A percentile compares a stretch with the other conserved stretches of the same genome.
Conservation (phyloP, 1,140 invertebrate genomes). For the Ctenoplectra terminalis region DNA sequence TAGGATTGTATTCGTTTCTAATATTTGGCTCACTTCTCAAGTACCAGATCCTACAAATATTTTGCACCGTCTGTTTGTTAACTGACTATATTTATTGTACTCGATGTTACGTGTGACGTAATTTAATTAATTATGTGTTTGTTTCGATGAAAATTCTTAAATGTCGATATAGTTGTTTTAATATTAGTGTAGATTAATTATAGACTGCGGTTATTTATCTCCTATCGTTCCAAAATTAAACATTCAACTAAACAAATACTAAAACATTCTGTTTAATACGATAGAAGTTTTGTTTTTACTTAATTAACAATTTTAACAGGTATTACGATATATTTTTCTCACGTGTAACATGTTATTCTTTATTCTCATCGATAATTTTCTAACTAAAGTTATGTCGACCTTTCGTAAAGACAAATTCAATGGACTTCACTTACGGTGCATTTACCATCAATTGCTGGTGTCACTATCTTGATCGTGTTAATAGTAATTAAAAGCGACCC, state of each 20-base stretch:
- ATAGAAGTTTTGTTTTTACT: background rate
- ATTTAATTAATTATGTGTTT: background rate
- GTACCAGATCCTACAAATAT: too few species aligned
- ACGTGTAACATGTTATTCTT: background rate
- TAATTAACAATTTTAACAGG: background rate
- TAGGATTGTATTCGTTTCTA: background rate
- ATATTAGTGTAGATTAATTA: too few species aligned
- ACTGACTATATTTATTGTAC: background rate
- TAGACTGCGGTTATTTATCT: too few species aligned
- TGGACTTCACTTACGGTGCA: constrained; percentile 17
- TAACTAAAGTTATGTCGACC: background rate
- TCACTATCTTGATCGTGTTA: constrained; percentile 45
- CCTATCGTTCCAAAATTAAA: background rate
- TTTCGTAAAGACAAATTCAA: constrained; percentile 37
- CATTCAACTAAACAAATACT: background rate
- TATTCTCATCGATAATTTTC: background rate
- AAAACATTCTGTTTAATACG: background rate
- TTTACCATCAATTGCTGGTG: constrained; percentile 43
- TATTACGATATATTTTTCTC: too few species aligned
- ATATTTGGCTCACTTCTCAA: background rate
- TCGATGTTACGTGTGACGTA: too few species aligned
- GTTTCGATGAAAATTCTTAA: background rate
- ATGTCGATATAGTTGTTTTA: background rate
- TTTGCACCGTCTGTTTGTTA: background rate
- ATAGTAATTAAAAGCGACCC: constrained; percentile 44